Evolutionary conservation across 2,797 vertebrate species (phyloP).

Genomic region (Prunella strophiata): DNA sequence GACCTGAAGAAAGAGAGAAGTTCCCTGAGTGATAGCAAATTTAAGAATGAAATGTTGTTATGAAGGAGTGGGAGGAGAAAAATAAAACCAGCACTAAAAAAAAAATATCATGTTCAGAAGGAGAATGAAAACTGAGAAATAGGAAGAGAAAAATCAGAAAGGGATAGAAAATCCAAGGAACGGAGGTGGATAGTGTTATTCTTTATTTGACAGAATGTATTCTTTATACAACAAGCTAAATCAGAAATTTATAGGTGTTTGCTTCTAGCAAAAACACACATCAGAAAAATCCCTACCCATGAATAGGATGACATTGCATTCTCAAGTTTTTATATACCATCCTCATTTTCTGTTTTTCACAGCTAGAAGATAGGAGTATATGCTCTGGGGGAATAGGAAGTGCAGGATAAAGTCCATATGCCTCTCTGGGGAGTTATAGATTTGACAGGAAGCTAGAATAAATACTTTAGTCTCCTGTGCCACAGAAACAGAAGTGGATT

Average conservation of each 20-base stretch:
- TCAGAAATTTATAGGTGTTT: conserved; percentile 55
- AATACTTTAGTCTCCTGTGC: not conserved
- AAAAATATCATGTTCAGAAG: not conserved
- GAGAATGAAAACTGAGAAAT: conserved; percentile 58
- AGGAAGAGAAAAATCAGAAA: conserved; percentile 50
- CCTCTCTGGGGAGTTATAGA: conserved; percentile 37
- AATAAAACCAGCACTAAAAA: conserved; percentile 57
- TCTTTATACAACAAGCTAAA: conserved; percentile 59
- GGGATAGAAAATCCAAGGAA: conserved; percentile 41
- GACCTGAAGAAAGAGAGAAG: conserved; percentile 2
- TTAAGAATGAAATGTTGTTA: conserved; percentile 65
- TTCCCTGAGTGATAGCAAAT: conserved; percentile 1
- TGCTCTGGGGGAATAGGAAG: conserved; percentile 15
- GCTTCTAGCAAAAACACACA: conserved; percentile 61
- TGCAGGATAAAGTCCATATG: conserved; percentile 39
- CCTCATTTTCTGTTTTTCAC: conserved; percentile 27
- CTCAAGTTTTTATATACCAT: conserved; percentile 4
- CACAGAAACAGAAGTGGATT: conserved; percentile 28
- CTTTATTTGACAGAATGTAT: conserved; percentile 67
- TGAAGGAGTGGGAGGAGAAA: conserved; percentile 62
- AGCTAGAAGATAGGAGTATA: not conserved
- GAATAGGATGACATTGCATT: not conserved
- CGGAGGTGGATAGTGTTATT: conserved; percentile 56
- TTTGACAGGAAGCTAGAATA: not conserved
- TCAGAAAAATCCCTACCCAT: conserved; percentile 13